These are phyloP conservation scores for Kryptolebias ocellatus DNA, from an alignment of 2,797 vertebrate species.

Conservation along the genomic window DNA sequence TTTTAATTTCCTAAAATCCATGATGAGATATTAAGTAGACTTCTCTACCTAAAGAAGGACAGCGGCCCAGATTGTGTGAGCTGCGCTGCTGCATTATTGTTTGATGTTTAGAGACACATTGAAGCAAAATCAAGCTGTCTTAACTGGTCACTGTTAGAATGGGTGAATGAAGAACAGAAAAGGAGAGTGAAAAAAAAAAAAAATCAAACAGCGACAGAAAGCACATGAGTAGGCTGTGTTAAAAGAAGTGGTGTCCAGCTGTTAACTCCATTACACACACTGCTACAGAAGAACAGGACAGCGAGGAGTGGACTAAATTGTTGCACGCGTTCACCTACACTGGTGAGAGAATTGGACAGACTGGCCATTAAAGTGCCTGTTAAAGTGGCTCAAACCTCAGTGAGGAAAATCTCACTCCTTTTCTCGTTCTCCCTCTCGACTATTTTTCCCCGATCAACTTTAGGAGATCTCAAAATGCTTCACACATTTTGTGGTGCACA, in stretches of 20 bases:
- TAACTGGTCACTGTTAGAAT: constrained; percentile 37
- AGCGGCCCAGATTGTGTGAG: constrained; percentile 6
- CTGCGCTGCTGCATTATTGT: constrained; percentile 27
- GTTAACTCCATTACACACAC: constrained; percentile 77
- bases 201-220: constrained; percentile 41
- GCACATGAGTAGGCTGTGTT: constrained; percentile 54
- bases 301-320: constrained; percentile 64
- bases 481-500: not conserved
- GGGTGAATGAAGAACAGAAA: constrained; percentile 14
- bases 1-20: too few species aligned
- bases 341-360: constrained; percentile 63
- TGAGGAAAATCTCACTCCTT: constrained; percentile 27
- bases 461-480: constrained; percentile 7
- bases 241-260: constrained; percentile 77
- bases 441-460: constrained; percentile 20
- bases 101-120: constrained; percentile 29
- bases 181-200: constrained; percentile 6
- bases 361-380: constrained; percentile 63
- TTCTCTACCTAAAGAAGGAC: constrained; percentile 1
- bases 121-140: constrained; percentile 42
- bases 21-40: too few species aligned
- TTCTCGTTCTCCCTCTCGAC: constrained; percentile 4
- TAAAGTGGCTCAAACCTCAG: constrained; percentile 58
- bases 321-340: constrained; percentile 50
- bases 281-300: constrained; percentile 74